phyloP scores from a whole-genome alignment of 1,140 invertebrate genomes.

The Drosophila pachea region DNA sequence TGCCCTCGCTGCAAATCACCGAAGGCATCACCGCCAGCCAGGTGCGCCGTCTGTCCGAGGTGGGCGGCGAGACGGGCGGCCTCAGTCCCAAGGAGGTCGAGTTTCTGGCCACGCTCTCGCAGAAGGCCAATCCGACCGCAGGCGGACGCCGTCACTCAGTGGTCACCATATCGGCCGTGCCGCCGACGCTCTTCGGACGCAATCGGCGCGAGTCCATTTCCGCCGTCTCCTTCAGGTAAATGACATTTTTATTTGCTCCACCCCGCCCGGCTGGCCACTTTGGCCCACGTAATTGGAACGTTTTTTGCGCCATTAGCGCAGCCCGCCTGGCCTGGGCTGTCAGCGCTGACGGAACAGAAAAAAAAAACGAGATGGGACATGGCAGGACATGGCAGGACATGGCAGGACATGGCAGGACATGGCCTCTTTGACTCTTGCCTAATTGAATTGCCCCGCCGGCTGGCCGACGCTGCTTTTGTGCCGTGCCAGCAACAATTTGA shows the following conservation, averaged over 20 bases:
- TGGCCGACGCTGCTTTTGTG: conserved; percentile 49
- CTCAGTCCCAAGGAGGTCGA: conserved; percentile 86
- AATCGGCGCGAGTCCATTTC: conserved; percentile 90
- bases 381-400: neutral
- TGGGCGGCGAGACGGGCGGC: conserved; percentile 85
- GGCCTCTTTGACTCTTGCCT: conserved; percentile 40
- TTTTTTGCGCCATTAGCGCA: conserved; percentile 50
- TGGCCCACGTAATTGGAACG: conserved; percentile 38
- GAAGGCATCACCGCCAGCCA: conserved; percentile 90
- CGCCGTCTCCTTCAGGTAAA: conserved; percentile 81
- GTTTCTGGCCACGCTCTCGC: conserved; percentile 83
- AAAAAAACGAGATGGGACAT: neutral
- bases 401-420: conserved; percentile 7
- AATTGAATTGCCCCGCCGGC: conserved; percentile 65
- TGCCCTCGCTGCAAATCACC: conserved; percentile 89
- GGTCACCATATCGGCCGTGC: conserved; percentile 89
- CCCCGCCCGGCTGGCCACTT: conserved; percentile 19
- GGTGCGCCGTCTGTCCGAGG: conserved; percentile 87
- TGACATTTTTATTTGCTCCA: conserved; percentile 30
- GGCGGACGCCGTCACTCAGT: conserved; percentile 89
- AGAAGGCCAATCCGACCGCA: conserved; percentile 80
- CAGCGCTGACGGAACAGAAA: too few species aligned
- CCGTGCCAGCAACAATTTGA: conserved; percentile 59
- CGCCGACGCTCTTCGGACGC: conserved; percentile 86
- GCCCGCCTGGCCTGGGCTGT: neutral